These are phyloP conservation scores for Chromobotia macracanthus DNA, from an alignment of 2,797 vertebrate species.

Conservation along the genomic window DNA sequence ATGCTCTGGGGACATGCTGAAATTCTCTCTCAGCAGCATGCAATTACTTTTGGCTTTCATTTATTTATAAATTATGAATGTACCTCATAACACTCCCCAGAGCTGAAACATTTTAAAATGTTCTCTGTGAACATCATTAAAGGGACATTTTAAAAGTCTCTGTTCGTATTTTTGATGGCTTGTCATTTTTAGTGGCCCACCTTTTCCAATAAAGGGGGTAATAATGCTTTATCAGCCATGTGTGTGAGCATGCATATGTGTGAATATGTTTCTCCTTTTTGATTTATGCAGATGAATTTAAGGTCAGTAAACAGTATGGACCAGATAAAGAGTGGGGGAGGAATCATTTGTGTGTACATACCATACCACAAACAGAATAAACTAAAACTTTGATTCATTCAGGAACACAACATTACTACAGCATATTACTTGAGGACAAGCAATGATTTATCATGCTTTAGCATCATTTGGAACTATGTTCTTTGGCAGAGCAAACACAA, in stretches of 20 bases:
- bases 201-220: neutral
- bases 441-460: no score
- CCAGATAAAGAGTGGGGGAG: neutral
- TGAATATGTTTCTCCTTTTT: neutral
- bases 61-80: constrained; percentile 38
- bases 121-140: constrained; percentile 14
- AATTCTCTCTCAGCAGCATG: constrained; percentile 33
- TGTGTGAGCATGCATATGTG: neutral
- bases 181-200: neutral
- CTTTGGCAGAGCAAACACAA: no score
- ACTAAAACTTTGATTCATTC: no score
- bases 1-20: neutral
- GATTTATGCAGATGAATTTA: neutral
- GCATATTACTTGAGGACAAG: no score
- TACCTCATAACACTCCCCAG: constrained; percentile 42
- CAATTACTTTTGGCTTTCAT: constrained; percentile 19
- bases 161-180: neutral
- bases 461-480: no score
- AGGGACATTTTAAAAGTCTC: constrained; percentile 6
- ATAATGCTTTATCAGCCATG: neutral
- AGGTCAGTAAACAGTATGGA: no score
- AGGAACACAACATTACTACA: no score
- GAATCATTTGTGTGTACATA: neutral
- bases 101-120: neutral
- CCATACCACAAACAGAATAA: neutral